Percentiles rank a stretch among this genome's conserved stretches.
Conservation (phyloP, 2,888 invertebrate species). For the Apodemia mormo region DNA sequence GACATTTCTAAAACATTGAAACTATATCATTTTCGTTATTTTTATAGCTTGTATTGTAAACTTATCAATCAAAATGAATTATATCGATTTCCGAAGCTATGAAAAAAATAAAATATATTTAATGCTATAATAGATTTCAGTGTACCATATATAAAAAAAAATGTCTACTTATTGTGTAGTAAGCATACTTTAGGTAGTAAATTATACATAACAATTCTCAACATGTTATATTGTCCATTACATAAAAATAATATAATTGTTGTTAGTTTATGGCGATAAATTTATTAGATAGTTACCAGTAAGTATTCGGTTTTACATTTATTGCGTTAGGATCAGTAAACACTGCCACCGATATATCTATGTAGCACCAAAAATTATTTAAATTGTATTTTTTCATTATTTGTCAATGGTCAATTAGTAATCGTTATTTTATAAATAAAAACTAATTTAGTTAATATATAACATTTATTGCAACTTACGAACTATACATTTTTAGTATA, state of each 20-base stretch:
- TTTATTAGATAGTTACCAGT: constrained; percentile 13
- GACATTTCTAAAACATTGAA: no score
- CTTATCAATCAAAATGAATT: no score
- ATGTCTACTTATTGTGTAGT: no score
- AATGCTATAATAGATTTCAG: neutral
- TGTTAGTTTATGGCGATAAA: neutral
- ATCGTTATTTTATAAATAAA: no score
- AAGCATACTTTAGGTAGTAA: neutral
- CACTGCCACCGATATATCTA: constrained; percentile 7
- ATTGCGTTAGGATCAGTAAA: constrained; percentile 2
- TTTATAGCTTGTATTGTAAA: no score
- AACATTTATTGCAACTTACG: no score
- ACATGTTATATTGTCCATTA: neutral
- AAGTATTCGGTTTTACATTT: constrained; percentile 22
- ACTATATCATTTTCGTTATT: no score
- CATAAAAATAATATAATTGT: constrained; percentile 2
- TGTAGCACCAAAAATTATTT: neutral
- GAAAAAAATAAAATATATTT: neutral
- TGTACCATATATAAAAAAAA: neutral
- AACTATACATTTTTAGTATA: no score
- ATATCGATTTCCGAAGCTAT: no score
- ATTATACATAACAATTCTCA: neutral
- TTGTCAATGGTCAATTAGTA: neutral
- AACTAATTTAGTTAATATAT: no score
- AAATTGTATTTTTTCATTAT: neutral